These are phyloP conservation scores for Diuraphis noxia DNA, from an alignment of 1,140 invertebrate genomes.

Conservation along the genomic window DNA sequence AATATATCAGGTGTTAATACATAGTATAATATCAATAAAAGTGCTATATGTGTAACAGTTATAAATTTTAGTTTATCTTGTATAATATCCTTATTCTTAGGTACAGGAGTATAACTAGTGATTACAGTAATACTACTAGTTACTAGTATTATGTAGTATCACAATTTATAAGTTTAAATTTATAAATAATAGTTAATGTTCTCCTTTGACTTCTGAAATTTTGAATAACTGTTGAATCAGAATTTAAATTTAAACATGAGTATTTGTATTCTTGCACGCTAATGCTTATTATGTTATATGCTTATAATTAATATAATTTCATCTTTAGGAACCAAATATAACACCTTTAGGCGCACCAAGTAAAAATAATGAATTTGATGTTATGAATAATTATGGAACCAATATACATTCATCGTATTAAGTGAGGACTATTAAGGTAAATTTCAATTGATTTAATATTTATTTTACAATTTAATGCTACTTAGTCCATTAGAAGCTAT, in stretches of 20 bases:
- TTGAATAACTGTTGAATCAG: not conserved
- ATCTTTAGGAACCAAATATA: slow-evolving; percentile 42
- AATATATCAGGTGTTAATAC: too few species aligned
- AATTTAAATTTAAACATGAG: not conserved
- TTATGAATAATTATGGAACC: slow-evolving; percentile 68
- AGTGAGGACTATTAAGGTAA: not conserved
- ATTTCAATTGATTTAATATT: not conserved
- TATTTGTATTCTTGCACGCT: not conserved
- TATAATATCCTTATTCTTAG: too few species aligned
- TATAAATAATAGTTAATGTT: not conserved
- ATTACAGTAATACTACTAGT: not conserved
- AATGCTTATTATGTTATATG: not conserved
- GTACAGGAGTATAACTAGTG: not conserved
- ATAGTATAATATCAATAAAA: too few species aligned
- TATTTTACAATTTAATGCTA: not conserved
- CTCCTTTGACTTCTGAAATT: not conserved
- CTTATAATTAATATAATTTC: not conserved
- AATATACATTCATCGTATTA: slow-evolving; percentile 43
- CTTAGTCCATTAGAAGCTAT: not conserved
- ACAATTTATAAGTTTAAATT: not conserved
- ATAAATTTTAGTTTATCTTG: too few species aligned
- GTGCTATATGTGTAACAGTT: too few species aligned
- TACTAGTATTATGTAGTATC: not conserved
- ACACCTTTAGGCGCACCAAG: slow-evolving; percentile 12
- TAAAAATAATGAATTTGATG: slow-evolving; percentile 49